Conservation (phyloP, 64 coral and sea anemone species). For the Hydrozoanthus tunicans region DNA sequence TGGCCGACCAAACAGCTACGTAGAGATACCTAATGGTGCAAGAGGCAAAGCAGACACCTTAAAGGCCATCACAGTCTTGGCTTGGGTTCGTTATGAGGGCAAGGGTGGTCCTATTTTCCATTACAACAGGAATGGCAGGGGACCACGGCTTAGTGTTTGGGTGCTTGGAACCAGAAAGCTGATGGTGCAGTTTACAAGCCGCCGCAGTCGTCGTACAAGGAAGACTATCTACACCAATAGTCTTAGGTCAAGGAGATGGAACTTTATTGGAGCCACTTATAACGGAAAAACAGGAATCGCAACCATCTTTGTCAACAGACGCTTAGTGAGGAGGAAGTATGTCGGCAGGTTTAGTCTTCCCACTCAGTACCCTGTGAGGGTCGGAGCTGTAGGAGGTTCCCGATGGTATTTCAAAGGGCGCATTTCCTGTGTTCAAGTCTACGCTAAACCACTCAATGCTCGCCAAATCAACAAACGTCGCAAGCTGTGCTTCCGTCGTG, state of each 20-base stretch:
- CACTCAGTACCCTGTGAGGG: conserved; percentile 24
- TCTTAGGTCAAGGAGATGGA: conserved; percentile 5
- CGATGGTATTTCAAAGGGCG: conserved; percentile 45
- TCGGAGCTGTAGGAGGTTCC: background rate
- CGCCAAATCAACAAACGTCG: conserved; percentile 24
- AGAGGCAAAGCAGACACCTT: background rate
- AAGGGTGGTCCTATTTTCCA: conserved; percentile 61
- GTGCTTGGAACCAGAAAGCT: conserved; percentile 39
- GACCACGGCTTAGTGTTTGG: conserved; percentile 53
- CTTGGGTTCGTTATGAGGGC: conserved; percentile 46
- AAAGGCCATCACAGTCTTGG: conserved; percentile 66
- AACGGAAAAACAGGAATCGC: conserved; percentile 16
- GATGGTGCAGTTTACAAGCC: conserved; percentile 56
- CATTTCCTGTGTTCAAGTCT: conserved; percentile 32
- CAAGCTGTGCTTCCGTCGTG: conserved; percentile 9
- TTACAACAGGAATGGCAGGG: conserved; percentile 48
- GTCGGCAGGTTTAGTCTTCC: conserved; percentile 63
- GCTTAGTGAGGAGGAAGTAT: background rate
- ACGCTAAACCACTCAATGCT: background rate
- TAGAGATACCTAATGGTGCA: conserved; percentile 54
- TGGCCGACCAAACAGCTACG: conserved; percentile 56
- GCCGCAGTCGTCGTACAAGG: conserved; percentile 11
- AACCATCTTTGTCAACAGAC: background rate
- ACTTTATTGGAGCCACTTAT: conserved; percentile 70
- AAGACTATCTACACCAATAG: conserved; percentile 24